A percentile compares a stretch with the other conserved stretches of the same genome.
phyloP scores from a whole-genome alignment of 2,113 vertebrate species.

The Callorhinus ursinus region DNA sequence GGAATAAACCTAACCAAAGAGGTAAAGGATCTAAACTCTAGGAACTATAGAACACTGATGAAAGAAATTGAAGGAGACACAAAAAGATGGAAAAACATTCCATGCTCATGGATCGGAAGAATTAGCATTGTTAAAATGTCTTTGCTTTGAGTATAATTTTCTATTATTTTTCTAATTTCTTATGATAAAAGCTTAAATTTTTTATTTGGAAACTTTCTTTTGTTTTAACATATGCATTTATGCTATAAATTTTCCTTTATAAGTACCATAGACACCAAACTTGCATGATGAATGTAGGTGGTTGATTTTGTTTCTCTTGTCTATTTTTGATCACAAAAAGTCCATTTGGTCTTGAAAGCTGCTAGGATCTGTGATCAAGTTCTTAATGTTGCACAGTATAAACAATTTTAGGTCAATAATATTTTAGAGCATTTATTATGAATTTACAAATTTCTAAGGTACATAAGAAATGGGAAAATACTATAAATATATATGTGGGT shows the following conservation, averaged over 20 bases:
- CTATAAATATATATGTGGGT: not conserved
- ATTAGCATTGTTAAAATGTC: too few species aligned
- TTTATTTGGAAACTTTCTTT: not conserved
- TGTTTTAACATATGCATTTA: not conserved
- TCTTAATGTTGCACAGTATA: not conserved
- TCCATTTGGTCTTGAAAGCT: not conserved
- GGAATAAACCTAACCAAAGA: too few species aligned
- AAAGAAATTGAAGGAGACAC: too few species aligned
- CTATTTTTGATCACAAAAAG: not conserved
- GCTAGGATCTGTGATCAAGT: not conserved
- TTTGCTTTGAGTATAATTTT: not conserved
- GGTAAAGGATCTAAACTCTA: too few species aligned
- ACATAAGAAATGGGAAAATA: not conserved
- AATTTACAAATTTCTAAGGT: not conserved
- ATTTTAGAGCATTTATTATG: not conserved
- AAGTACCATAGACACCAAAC: not conserved
- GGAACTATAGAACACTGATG: too few species aligned
- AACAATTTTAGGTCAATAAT: not conserved
- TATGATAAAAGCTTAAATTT: not conserved
- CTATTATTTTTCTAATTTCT: not conserved
- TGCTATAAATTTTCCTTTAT: not conserved
- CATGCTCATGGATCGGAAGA: too few species aligned
- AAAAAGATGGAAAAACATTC: too few species aligned
- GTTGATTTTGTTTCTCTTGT: not conserved
- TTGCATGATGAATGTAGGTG: not conserved